Evolutionary conservation across 2,113 vertebrate species (phyloP).

Genomic region (Xyliphius kryptos): DNA sequence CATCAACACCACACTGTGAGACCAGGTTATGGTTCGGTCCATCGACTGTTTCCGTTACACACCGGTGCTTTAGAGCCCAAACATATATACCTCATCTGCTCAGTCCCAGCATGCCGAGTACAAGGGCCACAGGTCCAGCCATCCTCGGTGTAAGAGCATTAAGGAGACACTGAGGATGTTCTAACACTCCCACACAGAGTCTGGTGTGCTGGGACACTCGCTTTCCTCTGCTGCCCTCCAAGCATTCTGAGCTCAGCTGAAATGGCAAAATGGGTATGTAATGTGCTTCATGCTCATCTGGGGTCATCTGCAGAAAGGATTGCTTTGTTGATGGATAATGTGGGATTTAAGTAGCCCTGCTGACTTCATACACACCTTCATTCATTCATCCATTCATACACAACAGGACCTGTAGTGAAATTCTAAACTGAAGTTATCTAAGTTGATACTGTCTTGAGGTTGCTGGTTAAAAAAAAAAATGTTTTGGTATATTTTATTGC

Average conservation of each 20-base stretch:
- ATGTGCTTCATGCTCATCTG: slow-evolving; percentile 29
- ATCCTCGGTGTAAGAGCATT: slow-evolving; percentile 34
- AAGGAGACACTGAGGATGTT: slow-evolving; percentile 24
- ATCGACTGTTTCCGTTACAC: slow-evolving; percentile 34
- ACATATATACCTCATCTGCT: slow-evolving; percentile 43
- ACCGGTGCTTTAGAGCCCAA: neutral
- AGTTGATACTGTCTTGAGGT: too few species aligned
- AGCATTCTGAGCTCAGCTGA: slow-evolving; percentile 28
- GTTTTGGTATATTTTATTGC: too few species aligned
- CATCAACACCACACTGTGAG: slow-evolving; percentile 40
- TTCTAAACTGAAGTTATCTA: neutral
- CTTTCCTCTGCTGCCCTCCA: slow-evolving; percentile 22
- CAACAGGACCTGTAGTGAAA: neutral
- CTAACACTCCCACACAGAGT: neutral
- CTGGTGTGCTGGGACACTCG: slow-evolving; percentile 18
- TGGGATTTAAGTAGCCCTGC: slow-evolving; percentile 8
- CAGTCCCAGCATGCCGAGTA: slow-evolving; percentile 38
- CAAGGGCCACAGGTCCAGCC: slow-evolving; percentile 34
- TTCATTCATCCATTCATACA: neutral
- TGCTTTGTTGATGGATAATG: slow-evolving; percentile 30
- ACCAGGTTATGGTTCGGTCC: slow-evolving; percentile 23
- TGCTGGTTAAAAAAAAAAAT: too few species aligned
- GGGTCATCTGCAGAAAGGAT: slow-evolving; percentile 18
- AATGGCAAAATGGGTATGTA: slow-evolving; percentile 34
- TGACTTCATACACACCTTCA: slow-evolving; percentile 7